Base-by-base conservation (phyloP, 1,140 invertebrate species). In the Caenorhabditis inopinata region DNA sequence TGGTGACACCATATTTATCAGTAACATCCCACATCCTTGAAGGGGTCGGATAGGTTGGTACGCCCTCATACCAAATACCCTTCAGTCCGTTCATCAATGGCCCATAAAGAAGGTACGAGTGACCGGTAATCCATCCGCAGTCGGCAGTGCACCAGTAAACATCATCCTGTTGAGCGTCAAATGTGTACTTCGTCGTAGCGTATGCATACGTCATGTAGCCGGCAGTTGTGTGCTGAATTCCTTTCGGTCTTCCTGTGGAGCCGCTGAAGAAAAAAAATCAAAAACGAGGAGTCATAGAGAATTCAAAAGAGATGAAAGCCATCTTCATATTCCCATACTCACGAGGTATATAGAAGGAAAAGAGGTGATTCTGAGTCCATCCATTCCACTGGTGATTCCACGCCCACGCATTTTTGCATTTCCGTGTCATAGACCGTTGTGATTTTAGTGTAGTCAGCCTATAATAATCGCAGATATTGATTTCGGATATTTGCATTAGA, bases 111-210 rank as follows among this genome's bases (percentile, higher is more conserved):
- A 96, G 94, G 87, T 98, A 98, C 0, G 94, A 95, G 89, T 98
- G 96, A 1, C 83, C 83, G 58, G 95, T 98, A 86, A 98, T 97
- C 96, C 96, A 98, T 68, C 96, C 85, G 76, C 98, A 93, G 89
- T 99, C 96, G n/a, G 96, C 96, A n/a, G 96, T 98, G 87, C 96
- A 98, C 94, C 95, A 98, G 90, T 94, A 98, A 62, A 97, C 91
- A 89, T 98, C 96, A 0, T 93, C 92, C 7, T 76, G 27, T 84
- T 94, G 93, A 89, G 96, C 95, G 89, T 98, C 95, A 89, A 98
- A 99, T 2, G 95, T 94, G 82, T 96, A 96, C 29, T 83, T 82
- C 81, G 89, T 90, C 1, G 90, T 91, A 1, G 86, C 85, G n/a
- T 89, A 88, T 5, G 89, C 93, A 87, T 97, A 97, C 7, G 97